Base-by-base conservation (phyloP, 2,888 invertebrate genomes). In the Prosopocoilus inquinatus region DNA sequence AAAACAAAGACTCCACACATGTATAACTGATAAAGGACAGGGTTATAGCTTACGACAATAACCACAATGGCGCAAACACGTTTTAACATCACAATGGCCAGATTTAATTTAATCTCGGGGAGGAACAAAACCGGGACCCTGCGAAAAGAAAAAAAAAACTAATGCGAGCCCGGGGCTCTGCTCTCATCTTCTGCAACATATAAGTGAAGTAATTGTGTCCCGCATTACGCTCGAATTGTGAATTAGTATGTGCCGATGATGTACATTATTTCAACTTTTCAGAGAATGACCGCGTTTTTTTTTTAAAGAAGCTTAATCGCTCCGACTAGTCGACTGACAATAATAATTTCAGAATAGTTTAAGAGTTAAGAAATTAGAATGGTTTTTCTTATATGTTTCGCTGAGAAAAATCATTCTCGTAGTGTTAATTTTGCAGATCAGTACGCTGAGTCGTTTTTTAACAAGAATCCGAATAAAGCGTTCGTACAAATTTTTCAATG, bases 91-190 rank as follows among this genome's bases (percentile, higher is more conserved):
- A 75, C 75, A 75, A 75, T 73, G 66, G 64, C 63, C 66, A 72
- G 74, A 74, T 74, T 75, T 74, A 74, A 75, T 74, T 75, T 73
- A 74, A 74, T 74, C 73, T 71, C 66, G 64, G 66, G 60, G 64
- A 67, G 66, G 60, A 64, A 67, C 67, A 65, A 69, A 68, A 67
- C 67, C 65, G 56, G 55, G 60, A 53, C 62, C 59, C 59, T 57
- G 58, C 51, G 64, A 60, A 28, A 28, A 28, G 67, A 70, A 64
- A 61, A 70, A 64, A 61, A 68, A 70, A 68, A 66, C 67, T 67
- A 63, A 61, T 63, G 61, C 67, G 65, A 41, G 66, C 68, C 66
- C 63, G 20, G 20, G 20, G 20, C 20, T 28, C 62, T 64, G 64
- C 65, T 59, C 51, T 20, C 20, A 4, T 28, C 20, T 57, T 65